Evolutionary conservation across 1,140 invertebrate genomes (phyloP).

Genomic region (Ladona fulva): DNA sequence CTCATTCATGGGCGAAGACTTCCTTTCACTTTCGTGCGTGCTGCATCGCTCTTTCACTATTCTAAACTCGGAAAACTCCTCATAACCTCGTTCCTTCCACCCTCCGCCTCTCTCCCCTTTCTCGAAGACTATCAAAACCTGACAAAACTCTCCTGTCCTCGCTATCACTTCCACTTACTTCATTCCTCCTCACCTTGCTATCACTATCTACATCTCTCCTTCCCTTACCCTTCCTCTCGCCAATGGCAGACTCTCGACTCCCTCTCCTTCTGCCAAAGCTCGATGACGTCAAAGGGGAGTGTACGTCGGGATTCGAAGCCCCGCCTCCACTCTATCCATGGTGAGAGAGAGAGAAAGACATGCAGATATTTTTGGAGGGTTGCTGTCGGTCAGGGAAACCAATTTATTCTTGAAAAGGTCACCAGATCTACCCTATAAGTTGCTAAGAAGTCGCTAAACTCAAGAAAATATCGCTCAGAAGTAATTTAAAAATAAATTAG

Average conservation of each 20-base stretch:
- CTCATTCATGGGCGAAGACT: too few species aligned
- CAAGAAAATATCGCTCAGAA: too few species aligned
- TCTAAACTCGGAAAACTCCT: too few species aligned
- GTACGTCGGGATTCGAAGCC: neutral
- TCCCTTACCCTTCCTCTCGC: neutral
- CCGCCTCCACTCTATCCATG: neutral
- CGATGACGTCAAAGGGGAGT: neutral
- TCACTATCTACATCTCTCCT: neutral
- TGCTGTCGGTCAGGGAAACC: too few species aligned
- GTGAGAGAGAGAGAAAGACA: too few species aligned
- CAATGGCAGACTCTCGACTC: neutral
- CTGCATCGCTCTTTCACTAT: too few species aligned
- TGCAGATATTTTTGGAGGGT: too few species aligned
- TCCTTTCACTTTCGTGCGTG: too few species aligned
- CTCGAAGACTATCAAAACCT: neutral
- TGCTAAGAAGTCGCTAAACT: too few species aligned
- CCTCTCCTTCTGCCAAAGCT: neutral
- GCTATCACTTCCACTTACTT: neutral
- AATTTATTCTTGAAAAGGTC: too few species aligned
- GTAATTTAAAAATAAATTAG: too few species aligned
- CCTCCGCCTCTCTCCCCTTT: neutral
- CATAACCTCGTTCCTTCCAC: neutral
- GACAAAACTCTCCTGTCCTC: neutral
- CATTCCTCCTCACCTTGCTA: neutral
- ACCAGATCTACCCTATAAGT: too few species aligned